phyloP scores from a whole-genome alignment of 2,888 invertebrate species.

The Orthonevra nobilis region DNA sequence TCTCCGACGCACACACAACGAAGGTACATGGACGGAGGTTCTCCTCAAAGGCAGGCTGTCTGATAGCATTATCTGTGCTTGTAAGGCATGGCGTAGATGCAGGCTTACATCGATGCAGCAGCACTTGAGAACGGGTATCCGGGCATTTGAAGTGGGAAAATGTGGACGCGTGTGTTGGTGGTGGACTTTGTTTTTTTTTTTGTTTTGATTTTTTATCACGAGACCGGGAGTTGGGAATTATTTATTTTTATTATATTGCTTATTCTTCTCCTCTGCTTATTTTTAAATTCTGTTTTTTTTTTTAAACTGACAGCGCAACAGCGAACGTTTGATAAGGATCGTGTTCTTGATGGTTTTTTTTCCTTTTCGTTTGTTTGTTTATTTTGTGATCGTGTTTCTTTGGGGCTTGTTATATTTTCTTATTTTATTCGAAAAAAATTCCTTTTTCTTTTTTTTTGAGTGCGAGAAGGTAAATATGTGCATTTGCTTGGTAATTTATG shows the following conservation, averaged over 20 bases:
- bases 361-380: constrained; percentile 18
- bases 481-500: constrained; percentile 31
- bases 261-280: constrained; percentile 19
- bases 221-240: constrained; percentile 61
- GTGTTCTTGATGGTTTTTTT: constrained; percentile 40
- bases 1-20: constrained; percentile 21
- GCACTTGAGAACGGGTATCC: constrained; percentile 42
- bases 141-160: constrained; percentile 37
- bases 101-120: constrained; percentile 13
- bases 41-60: constrained; percentile 48
- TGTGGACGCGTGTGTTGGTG: constrained; percentile 42
- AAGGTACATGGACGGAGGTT: constrained; percentile 65
- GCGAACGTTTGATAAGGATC: constrained; percentile 50
- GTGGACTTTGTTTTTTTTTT: constrained; percentile 55
- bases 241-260: constrained; percentile 55
- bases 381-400: constrained; percentile 30
- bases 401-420: background rate
- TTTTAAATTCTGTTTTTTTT: constrained; percentile 47
- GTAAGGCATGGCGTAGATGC: constrained; percentile 10
- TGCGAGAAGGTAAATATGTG: background rate
- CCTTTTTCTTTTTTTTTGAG: constrained; percentile 6
- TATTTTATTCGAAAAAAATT: constrained; percentile 4
- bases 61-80: constrained; percentile 64
- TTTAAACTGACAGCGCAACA: constrained; percentile 39
- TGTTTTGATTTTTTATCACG: no score